Evolutionary conservation across 1,140 invertebrate genomes (phyloP).

Genomic region (Ceratina calcarata): DNA sequence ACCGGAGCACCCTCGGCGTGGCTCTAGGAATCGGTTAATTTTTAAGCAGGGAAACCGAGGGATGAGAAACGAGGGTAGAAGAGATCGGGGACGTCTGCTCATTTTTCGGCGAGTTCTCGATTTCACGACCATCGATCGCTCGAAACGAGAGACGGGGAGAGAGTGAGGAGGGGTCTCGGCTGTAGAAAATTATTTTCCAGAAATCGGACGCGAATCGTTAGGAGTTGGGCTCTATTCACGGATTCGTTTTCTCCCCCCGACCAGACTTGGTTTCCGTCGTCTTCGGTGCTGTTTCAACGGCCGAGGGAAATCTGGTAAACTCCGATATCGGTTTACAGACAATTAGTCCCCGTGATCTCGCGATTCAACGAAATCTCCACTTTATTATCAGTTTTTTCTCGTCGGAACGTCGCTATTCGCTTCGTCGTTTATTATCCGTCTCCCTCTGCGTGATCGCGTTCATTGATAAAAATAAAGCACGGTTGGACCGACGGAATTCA

Average conservation of each 20-base stretch:
- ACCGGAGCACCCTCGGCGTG: no score
- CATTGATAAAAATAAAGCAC: no score
- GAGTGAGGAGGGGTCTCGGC: not conserved
- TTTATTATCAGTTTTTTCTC: no score
- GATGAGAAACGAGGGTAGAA: slow-evolving; percentile 7
- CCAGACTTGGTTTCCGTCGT: not conserved
- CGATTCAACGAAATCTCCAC: no score
- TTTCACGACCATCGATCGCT: slow-evolving; percentile 57
- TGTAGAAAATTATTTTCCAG: slow-evolving; percentile 33
- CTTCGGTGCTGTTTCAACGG: not conserved
- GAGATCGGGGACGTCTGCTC: not conserved
- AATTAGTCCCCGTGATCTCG: slow-evolving; percentile 37
- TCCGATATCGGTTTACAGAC: slow-evolving; percentile 37
- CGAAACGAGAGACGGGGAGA: slow-evolving; percentile 30
- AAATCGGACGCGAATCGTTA: slow-evolving; percentile 40
- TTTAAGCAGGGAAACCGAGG: slow-evolving; percentile 45
- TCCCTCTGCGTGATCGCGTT: no score
- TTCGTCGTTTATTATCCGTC: no score
- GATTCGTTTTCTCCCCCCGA: not conserved
- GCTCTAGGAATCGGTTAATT: slow-evolving; percentile 56
- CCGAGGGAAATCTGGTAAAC: not conserved
- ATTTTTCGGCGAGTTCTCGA: slow-evolving; percentile 37
- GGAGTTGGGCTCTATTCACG: not conserved
- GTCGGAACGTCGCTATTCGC: no score
- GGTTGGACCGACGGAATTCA: no score